phyloP scores from a whole-genome alignment of 2,797 vertebrate genomes.

The Acipenser ruthenus region DNA sequence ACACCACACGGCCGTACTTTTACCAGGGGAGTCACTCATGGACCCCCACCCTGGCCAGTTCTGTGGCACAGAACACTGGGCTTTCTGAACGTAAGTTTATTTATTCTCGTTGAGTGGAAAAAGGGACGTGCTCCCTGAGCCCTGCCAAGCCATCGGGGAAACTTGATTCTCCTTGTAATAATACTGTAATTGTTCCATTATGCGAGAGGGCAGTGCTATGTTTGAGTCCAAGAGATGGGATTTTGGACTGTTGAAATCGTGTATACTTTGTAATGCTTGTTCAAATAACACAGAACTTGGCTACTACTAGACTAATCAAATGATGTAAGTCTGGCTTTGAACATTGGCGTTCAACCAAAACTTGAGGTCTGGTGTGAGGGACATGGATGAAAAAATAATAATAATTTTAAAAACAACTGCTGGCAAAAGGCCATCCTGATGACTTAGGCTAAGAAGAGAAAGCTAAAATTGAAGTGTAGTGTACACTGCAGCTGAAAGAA shows the following conservation, averaged over 20 bases:
- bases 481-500: no score
- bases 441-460: no score
- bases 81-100: not conserved
- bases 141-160: not conserved
- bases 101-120: not conserved
- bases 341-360: slow-evolving; percentile 13
- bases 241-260: not conserved
- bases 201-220: not conserved
- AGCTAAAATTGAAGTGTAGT: no score
- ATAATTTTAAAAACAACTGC: no score
- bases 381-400: not conserved
- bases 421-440: no score
- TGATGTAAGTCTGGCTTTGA: slow-evolving; percentile 11
- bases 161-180: not conserved
- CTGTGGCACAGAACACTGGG: no score
- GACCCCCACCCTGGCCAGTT: no score
- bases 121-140: not conserved
- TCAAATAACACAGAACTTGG: slow-evolving; percentile 9
- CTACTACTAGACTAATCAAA: slow-evolving; percentile 19
- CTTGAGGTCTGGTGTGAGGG: not conserved
- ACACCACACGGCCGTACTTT: not conserved
- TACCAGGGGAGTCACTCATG: no score
- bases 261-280: not conserved
- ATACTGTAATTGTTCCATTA: not conserved
- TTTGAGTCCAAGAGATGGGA: not conserved